Conservation (phyloP, 2,888 invertebrate genomes). For the Ellobium chinense region DNA sequence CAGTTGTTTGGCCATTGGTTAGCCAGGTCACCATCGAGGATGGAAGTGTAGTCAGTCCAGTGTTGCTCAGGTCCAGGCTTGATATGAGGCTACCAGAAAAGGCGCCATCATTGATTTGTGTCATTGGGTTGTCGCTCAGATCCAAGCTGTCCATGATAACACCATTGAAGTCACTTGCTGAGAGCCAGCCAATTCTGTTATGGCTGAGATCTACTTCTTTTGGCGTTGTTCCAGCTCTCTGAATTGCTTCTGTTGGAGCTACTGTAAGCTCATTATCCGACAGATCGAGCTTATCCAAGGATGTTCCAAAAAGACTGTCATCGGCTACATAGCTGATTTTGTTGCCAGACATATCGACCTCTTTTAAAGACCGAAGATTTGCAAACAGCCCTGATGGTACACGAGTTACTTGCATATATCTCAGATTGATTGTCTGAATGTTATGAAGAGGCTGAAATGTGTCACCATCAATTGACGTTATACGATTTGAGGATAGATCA, state of each 20-base stretch:
- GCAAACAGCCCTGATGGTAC: neutral
- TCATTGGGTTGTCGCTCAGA: neutral
- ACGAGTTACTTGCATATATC: neutral
- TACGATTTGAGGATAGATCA: slow-evolving; percentile 36
- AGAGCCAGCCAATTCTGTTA: neutral
- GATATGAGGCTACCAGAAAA: neutral
- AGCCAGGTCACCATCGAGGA: slow-evolving; percentile 16
- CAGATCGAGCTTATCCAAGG: neutral
- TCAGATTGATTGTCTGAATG: neutral
- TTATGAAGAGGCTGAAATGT: neutral
- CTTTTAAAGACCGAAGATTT: slow-evolving; percentile 43
- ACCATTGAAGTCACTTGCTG: neutral
- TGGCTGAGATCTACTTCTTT: neutral
- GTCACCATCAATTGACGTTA: neutral
- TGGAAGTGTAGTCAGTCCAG: slow-evolving; percentile 24
- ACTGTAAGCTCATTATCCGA: neutral
- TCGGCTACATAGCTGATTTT: neutral
- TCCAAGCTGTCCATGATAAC: neutral
- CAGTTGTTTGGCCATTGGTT: neutral
- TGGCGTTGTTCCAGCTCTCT: neutral
- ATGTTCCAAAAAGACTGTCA: neutral
- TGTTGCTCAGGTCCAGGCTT: slow-evolving; percentile 7
- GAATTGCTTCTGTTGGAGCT: neutral
- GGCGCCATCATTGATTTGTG: slow-evolving; percentile 2
- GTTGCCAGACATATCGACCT: slow-evolving; percentile 47